phyloP scores from a whole-genome alignment of 2,888 invertebrate genomes.

The Epirrhoe tristata region DNA sequence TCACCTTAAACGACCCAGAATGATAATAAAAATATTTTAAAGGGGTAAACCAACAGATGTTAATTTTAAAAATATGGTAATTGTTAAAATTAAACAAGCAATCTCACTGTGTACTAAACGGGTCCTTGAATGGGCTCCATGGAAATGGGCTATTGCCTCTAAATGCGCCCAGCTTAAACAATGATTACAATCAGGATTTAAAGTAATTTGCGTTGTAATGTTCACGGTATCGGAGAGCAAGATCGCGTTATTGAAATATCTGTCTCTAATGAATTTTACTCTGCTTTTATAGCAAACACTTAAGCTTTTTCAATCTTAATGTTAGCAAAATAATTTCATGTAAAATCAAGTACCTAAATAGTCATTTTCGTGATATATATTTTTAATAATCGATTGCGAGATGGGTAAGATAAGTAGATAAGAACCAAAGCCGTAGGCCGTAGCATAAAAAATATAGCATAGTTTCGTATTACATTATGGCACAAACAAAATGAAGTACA shows the following conservation, averaged over 20 bases:
- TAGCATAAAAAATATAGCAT: no score
- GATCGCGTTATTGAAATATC: slow-evolving; percentile 26
- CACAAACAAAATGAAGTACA: no score
- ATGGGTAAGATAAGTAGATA: no score
- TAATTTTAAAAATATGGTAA: slow-evolving; percentile 71
- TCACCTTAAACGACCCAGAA: slow-evolving; percentile 42
- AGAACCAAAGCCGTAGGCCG: no score
- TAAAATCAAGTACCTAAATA: no score
- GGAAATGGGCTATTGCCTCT: slow-evolving; percentile 72
- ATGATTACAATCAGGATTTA: slow-evolving; percentile 77
- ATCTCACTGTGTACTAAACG: slow-evolving; percentile 70
- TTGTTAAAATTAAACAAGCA: slow-evolving; percentile 75
- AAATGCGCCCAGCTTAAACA: slow-evolving; percentile 72
- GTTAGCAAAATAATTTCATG: not conserved
- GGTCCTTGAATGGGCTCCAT: slow-evolving; percentile 62
- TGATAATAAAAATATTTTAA: slow-evolving; percentile 61
- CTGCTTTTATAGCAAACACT: not conserved
- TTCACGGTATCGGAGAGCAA: slow-evolving; percentile 60
- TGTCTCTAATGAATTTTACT: slow-evolving; percentile 12
- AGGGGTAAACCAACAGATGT: slow-evolving; percentile 66
- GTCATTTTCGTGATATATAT: no score
- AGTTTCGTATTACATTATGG: no score
- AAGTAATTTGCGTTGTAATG: slow-evolving; percentile 73
- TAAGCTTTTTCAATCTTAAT: not conserved
- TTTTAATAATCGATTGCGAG: no score